phyloP scores from a whole-genome alignment of 2,888 invertebrate genomes.

The Eucera pruinosa region DNA sequence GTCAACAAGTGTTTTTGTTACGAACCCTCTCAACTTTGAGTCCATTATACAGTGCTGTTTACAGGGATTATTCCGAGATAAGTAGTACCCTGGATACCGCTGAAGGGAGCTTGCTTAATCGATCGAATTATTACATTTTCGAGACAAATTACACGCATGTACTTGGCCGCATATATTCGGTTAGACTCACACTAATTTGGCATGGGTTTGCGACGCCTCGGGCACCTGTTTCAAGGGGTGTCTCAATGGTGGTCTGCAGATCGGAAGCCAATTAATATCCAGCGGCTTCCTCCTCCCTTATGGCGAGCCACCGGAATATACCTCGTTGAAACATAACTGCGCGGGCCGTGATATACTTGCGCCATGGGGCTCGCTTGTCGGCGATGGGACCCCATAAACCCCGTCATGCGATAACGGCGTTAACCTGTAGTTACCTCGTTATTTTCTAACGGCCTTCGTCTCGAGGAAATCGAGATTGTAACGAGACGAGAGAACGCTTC shows the following conservation, averaged over 20 bases:
- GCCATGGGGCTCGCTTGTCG: constrained; percentile 81
- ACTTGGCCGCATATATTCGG: constrained; percentile 1
- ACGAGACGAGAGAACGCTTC: constrained; percentile 36
- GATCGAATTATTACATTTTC: constrained; percentile 45
- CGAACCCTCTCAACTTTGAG: too few relatives aligned
- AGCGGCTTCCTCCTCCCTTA: constrained; percentile 36
- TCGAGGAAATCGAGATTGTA: constrained; percentile 57
- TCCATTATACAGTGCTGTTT: too few relatives aligned
- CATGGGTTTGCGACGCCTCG: constrained; percentile 41
- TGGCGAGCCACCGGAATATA: constrained; percentile 62
- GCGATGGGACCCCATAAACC: constrained; percentile 73
- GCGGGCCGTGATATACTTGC: constrained; percentile 77
- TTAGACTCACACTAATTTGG: constrained; percentile 1
- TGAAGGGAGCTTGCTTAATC: background rate
- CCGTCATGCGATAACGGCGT: constrained; percentile 76
- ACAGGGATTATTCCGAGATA: too few relatives aligned
- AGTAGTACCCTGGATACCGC: too few relatives aligned
- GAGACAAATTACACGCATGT: constrained; percentile 33
- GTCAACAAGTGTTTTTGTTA: too few relatives aligned
- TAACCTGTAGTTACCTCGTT: constrained; percentile 78
- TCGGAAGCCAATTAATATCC: constrained; percentile 82
- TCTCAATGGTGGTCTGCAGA: constrained; percentile 70
- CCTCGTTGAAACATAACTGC: constrained; percentile 75
- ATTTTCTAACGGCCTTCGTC: constrained; percentile 63
- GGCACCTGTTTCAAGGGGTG: constrained; percentile 61